Evolutionary conservation across 2,888 invertebrate genomes (phyloP), one percentile per base, ranked within the genome.

Genomic region (Protonemura montana): DNA sequence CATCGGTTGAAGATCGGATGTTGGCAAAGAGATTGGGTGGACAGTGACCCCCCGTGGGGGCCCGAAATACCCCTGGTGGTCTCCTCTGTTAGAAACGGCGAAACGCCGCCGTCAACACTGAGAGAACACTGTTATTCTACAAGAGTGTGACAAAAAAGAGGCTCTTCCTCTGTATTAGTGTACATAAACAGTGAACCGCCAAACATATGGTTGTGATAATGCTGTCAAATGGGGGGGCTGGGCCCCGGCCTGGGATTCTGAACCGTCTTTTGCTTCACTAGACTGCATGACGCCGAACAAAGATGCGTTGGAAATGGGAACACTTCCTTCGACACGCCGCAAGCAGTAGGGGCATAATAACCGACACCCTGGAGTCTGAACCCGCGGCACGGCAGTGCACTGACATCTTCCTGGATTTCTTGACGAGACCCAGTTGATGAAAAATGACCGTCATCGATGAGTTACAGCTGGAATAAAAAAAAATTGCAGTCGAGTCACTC

Each of bases 141-240:
- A 84, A 84, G 84, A 84, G 84, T 84, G 84, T 84, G 84, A 84
- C 84, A 84, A 84, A 84, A 84, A 84, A 59, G 76, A 42, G 84
- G 27, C 30, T 82, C 82, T 35, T n/a, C 27, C 25, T 41, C 0
- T 84, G 84, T 84, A 76, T 84, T 59, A 28, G 84, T 84, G 29
- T 76, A 76, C 76, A 84, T 59, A 84, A 84, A 13, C 27, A 81
- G 28, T n/a, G 59, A 26, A 30, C 81, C 81, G 81, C 21, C 84
- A 42, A 76, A 84, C 84, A 84, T 84, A 84, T 84, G 84, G 76
- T 84, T 84, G 84, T 84, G 84, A 84, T 84, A 84, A 84, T 84
- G 84, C 84, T 84, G 84, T 84, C 84, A 84, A 25, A 42, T 26
- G 26, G 82, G 35, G 82, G 13, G 59, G 59, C 16, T 10, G 35